Conservation (phyloP, 1,140 invertebrate species). For the Eulimnadia texana region DNA sequence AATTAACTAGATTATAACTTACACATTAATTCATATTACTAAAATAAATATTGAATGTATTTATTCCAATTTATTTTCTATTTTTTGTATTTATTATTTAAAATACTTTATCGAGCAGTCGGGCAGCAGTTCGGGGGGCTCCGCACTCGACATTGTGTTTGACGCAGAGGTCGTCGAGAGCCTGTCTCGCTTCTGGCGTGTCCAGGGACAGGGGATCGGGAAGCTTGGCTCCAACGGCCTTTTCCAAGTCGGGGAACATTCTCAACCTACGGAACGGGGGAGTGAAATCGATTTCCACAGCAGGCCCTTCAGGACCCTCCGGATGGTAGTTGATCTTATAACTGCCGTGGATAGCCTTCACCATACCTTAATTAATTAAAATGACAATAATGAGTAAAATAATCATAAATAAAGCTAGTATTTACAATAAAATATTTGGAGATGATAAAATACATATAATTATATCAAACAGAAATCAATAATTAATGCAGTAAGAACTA, state of each 20-base stretch:
- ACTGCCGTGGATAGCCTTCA: constrained; percentile 46
- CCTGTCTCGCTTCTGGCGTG: constrained; percentile 45
- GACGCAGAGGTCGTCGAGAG: constrained; percentile 66
- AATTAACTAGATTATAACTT: background rate
- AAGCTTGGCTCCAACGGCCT: constrained; percentile 64
- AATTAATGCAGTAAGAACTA: no score
- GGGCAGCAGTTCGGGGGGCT: constrained; percentile 73
- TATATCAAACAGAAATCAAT: no score
- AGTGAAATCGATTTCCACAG: constrained; percentile 86
- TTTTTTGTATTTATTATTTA: no score
- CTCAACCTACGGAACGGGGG: constrained; percentile 85
- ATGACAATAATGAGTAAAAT: constrained; percentile 18
- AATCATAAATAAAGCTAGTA: background rate
- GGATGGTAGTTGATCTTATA: constrained; percentile 82
- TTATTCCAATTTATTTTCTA: no score
- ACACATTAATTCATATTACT: no score
- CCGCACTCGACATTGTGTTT: constrained; percentile 86
- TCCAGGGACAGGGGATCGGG: constrained; percentile 53
- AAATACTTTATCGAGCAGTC: constrained; percentile 90
- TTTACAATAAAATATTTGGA: background rate
- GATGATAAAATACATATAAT: no score
- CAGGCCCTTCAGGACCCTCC: constrained; percentile 60
- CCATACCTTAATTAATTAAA: constrained; percentile 39
- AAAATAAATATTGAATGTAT: no score
- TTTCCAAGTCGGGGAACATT: constrained; percentile 85